Evolutionary conservation across 2,797 vertebrate genomes (phyloP).

Genomic region (Yasuhikotakia modesta): DNA sequence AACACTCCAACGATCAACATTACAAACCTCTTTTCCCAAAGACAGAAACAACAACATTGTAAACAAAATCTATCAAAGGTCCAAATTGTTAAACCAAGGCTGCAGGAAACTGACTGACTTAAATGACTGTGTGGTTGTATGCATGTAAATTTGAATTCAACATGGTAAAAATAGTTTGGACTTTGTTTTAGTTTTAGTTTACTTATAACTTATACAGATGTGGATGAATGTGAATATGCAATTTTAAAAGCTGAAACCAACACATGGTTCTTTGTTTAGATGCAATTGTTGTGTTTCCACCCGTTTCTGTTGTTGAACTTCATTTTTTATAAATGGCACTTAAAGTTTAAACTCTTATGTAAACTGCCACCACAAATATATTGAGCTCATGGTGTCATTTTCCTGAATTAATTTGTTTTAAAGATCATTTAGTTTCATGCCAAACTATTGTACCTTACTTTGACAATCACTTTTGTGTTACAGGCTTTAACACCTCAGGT

Average conservation of each 20-base stretch:
- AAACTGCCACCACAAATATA: background rate
- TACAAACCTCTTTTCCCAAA: no score
- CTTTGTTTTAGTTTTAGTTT: no score
- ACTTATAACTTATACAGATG: no score
- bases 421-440: background rate
- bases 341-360: background rate
- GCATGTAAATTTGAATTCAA: background rate
- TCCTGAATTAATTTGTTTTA: background rate
- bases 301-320: background rate
- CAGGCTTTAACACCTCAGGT: no score
- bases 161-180: background rate
- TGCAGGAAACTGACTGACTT: background rate
- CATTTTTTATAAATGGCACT: slow-evolving; percentile 7
- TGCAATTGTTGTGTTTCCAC: background rate
- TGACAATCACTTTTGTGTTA: slow-evolving; percentile 5
- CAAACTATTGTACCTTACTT: background rate
- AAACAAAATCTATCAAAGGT: no score
- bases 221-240: background rate
- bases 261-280: background rate
- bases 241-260: slow-evolving; percentile 4
- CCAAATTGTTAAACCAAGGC: background rate
- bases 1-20: no score
- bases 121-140: background rate
- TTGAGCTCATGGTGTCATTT: background rate
- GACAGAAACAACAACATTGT: no score